These are phyloP conservation scores for Ornithoptera alexandrae DNA, from an alignment of 2,888 invertebrate species.

Conservation along the genomic window DNA sequence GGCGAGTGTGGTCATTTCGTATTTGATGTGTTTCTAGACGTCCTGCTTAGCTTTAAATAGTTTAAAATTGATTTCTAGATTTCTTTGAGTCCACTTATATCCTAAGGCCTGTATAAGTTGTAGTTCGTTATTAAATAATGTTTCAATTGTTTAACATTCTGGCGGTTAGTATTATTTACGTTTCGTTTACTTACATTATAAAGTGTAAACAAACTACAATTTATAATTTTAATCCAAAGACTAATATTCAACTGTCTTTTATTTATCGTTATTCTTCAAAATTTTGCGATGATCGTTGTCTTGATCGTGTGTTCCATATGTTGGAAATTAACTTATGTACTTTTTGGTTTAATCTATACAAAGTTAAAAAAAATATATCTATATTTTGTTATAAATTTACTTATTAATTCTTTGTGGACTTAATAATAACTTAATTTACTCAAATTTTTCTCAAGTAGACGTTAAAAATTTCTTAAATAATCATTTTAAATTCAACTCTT, in stretches of 20 bases:
- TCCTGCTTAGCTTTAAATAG: slow-evolving; percentile 77
- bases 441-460: slow-evolving; percentile 58
- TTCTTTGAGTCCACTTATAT: slow-evolving; percentile 38
- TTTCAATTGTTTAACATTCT: slow-evolving; percentile 3
- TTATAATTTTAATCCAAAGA: slow-evolving; percentile 27
- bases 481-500: no score
- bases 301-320: slow-evolving; percentile 4
- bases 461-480: slow-evolving; percentile 42
- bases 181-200: neutral
- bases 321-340: neutral
- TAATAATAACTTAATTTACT: slow-evolving; percentile 41
- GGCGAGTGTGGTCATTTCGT: slow-evolving; percentile 46
- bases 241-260: slow-evolving; percentile 16
- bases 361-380: neutral
- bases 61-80: slow-evolving; percentile 48
- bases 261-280: slow-evolving; percentile 9
- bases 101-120: slow-evolving; percentile 36
- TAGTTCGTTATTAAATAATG: slow-evolving; percentile 22
- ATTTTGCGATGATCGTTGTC: slow-evolving; percentile 5
- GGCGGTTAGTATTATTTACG: slow-evolving; percentile 3
- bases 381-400: slow-evolving; percentile 3
- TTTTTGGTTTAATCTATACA: neutral
- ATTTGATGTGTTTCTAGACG: slow-evolving; percentile 59
- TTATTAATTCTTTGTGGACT: slow-evolving; percentile 4
- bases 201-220: neutral